Percentiles rank a stretch among this genome's conserved stretches.
phyloP scores from a whole-genome alignment of 2,797 vertebrate species.

The Trichosurus vulpecula region DNA sequence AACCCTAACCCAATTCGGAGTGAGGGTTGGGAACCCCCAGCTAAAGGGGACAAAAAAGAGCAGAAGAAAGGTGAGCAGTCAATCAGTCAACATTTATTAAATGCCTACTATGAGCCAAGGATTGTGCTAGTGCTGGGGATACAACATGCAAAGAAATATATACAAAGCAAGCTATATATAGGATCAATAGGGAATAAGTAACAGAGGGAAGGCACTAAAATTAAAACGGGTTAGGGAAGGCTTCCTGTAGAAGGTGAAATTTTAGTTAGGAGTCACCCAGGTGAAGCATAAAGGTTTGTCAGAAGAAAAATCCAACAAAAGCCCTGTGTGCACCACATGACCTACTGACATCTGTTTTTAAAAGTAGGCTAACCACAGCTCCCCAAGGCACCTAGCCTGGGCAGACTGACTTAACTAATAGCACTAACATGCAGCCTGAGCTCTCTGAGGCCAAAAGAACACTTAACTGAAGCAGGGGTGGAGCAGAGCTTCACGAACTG shows the following conservation, averaged over 20 bases:
- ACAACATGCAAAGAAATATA: neutral
- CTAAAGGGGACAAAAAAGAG: neutral
- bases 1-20: neutral
- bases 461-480: neutral
- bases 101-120: neutral
- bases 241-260: neutral
- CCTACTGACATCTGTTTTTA: neutral
- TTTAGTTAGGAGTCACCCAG: neutral
- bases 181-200: neutral
- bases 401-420: neutral
- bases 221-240: neutral
- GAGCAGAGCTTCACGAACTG: neutral
- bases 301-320: neutral
- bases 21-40: neutral
- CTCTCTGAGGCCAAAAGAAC: neutral
- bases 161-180: neutral
- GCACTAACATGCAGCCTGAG: neutral
- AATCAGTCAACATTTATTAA: neutral
- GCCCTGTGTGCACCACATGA: neutral
- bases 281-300: neutral
- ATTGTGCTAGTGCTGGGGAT: neutral
- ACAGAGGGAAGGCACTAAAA: neutral
- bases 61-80: neutral
- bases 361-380: neutral
- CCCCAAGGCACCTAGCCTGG: neutral